Evolutionary conservation across 2,113 vertebrate genomes (phyloP).

Genomic region (Myotis brandtii): DNA sequence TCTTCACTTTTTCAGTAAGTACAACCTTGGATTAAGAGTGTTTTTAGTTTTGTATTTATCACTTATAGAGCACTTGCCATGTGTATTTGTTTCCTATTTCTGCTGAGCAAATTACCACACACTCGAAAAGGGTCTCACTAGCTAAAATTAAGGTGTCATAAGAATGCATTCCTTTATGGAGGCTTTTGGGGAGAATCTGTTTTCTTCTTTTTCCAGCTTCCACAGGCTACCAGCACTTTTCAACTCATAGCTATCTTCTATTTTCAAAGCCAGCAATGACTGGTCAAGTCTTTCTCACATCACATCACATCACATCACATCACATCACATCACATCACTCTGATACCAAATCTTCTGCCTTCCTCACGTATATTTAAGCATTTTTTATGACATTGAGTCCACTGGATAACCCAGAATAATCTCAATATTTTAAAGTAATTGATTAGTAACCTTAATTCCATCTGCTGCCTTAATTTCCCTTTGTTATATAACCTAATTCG

Average conservation of each 20-base stretch:
- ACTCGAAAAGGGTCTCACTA: background rate
- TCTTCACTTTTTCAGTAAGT: conserved; percentile 28
- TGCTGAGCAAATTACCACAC: background rate
- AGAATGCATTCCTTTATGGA: background rate
- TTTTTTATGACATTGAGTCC: background rate
- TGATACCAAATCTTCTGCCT: background rate
- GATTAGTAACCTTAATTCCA: conserved; percentile 24
- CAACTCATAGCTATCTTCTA: background rate
- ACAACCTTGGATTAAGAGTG: background rate
- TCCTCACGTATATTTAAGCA: background rate
- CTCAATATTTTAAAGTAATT: conserved; percentile 10
- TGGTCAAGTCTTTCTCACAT: background rate
- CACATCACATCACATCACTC: background rate
- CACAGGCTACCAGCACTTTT: background rate
- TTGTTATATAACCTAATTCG: conserved; percentile 1
- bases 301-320: background rate
- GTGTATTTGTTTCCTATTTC: conserved; percentile 46
- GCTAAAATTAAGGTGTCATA: background rate
- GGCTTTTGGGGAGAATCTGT: background rate
- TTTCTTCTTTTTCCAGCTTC: background rate
- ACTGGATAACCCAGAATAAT: conserved; percentile 11
- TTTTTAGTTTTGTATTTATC: conserved; percentile 7
- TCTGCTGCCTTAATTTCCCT: background rate
- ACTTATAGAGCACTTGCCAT: background rate
- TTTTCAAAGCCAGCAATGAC: background rate